Conservation (phyloP, 2,888 invertebrate species). For the Tryphoninae sp. region DNA sequence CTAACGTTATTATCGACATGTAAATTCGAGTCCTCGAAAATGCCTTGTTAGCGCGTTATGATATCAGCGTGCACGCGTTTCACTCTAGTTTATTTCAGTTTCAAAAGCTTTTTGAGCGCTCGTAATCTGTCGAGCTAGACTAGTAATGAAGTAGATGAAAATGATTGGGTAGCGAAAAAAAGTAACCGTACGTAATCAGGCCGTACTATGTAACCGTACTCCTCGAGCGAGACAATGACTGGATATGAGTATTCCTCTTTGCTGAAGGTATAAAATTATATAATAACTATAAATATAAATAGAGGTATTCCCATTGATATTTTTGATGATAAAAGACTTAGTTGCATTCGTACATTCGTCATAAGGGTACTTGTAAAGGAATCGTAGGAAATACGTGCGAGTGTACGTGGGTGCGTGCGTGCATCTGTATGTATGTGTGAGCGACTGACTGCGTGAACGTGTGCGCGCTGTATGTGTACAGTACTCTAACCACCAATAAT, state of each 20-base stretch:
- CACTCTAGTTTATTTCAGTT: constrained; percentile 44
- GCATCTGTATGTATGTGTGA: constrained; percentile 29
- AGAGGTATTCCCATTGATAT: constrained; percentile 79
- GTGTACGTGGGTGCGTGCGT: constrained; percentile 35
- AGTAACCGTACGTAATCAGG: constrained; percentile 49
- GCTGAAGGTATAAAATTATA: constrained; percentile 70
- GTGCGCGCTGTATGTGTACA: constrained; percentile 47
- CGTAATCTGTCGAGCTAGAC: constrained; percentile 32
- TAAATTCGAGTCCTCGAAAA: constrained; percentile 46
- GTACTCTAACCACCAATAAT: constrained; percentile 51
- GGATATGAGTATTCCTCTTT: constrained; percentile 78
- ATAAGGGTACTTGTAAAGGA: constrained; percentile 77
- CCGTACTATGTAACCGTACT: constrained; percentile 72
- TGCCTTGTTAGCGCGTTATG: constrained; percentile 53
- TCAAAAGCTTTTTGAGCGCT: constrained; percentile 45
- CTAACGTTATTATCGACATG: constrained; percentile 39
- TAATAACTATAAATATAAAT: constrained; percentile 74
- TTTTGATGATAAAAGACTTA: constrained; percentile 78
- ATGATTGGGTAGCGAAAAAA: constrained; percentile 19
- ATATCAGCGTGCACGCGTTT: constrained; percentile 28
- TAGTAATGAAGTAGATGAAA: constrained; percentile 27
- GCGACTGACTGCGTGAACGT: constrained; percentile 11
- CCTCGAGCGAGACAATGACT: constrained; percentile 73
- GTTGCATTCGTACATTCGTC: constrained; percentile 73
- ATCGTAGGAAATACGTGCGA: constrained; percentile 67